Base-by-base conservation (phyloP, 2,888 invertebrate genomes). In the Clivina fossor region DNA sequence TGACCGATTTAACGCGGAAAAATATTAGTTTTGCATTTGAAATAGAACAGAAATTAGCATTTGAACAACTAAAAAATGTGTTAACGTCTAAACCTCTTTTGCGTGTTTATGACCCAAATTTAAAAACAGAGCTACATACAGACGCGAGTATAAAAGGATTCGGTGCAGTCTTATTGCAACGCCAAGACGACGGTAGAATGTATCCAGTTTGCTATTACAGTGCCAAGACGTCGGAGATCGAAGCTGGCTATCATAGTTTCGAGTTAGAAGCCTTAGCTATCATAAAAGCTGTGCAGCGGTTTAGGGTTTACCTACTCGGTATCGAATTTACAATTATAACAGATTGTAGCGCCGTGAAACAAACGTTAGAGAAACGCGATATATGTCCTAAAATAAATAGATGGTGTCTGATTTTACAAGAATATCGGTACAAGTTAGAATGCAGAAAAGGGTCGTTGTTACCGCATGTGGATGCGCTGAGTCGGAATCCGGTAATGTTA, bases 111-210 rank as follows among this genome's bases (percentile, higher is more conserved):
- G 11, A 49, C n/a, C 30, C 32, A 7, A 26, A 32, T 41, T 44
- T 50, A 22, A 11, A 2, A 18, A 62, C 61, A 1, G 59, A 61
- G 28, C 16, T 62, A 7, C 58, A 62, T 46, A 61, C 61, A 0
- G 60, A 61, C 33, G 63, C 62, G 5, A 60, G 56, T 11, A 18
- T 48, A 0, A 19, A 26, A 4, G 62, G 64, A 0, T 16, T 63
- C 1, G 60, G 48, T 2, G 61, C 58, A 0, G 60, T 62, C 38
- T 19, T 64, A 2, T 33, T 63, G 0, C 62, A 64, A 43, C n/a
- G n/a, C n/a, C 48, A 57, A 8, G 38, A 58, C 13, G 13, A 35
- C 2, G 54, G 35, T 3, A 53, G 33, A n/a, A 37, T 61, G 19
- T 38, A 57, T n/a, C 54, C 49, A 1, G 59, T 59, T 9, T 11